Evolutionary conservation across 2,113 vertebrate genomes (phyloP).

Genomic region (Equus przewalskii): DNA sequence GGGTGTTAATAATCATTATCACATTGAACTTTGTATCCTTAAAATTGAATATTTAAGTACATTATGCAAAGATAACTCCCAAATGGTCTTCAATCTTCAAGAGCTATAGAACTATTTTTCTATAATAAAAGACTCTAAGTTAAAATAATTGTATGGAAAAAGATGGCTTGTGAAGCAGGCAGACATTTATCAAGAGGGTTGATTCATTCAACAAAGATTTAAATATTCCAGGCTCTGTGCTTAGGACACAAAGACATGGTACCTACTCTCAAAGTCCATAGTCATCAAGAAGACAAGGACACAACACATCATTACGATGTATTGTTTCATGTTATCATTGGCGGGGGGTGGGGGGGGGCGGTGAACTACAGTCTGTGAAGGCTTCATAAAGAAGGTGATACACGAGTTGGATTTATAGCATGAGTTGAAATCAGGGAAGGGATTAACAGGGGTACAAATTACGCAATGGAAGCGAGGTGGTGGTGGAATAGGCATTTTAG

Average conservation of each 20-base stretch:
- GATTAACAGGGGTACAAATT: neutral
- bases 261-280: neutral
- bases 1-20: neutral
- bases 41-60: neutral
- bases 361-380: neutral
- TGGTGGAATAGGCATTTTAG: neutral
- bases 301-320: neutral
- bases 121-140: neutral
- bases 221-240: neutral
- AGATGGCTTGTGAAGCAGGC: neutral
- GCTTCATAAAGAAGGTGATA: neutral
- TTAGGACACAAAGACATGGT: neutral
- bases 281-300: neutral
- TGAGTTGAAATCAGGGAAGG: neutral
- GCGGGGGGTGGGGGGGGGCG: fast-evolving
- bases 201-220: neutral
- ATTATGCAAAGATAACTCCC: constrained; percentile 10
- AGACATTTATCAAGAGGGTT: neutral
- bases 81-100: neutral
- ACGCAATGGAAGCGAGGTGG: neutral
- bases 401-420: neutral
- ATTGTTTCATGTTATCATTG: neutral
- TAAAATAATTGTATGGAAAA: neutral
- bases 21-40: constrained; percentile 27
- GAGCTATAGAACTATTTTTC: constrained; percentile 1